These are phyloP conservation scores for Camarhynchus parvulus DNA, from an alignment of 2,113 vertebrate genomes.

Conservation along the genomic window DNA sequence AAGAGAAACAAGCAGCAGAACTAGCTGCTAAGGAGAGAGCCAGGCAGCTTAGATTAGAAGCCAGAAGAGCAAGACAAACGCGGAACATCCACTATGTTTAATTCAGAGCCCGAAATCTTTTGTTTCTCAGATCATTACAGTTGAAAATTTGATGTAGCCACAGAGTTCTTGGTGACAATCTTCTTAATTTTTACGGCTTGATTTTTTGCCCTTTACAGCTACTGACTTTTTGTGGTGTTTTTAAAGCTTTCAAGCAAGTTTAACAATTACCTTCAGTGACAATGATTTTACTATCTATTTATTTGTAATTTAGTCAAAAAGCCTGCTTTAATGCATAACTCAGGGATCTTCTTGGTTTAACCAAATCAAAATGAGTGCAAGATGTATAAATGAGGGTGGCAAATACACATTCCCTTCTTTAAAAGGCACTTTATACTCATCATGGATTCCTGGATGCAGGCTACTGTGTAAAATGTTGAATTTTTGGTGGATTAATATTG, in stretches of 20 bases:
- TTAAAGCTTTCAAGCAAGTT: slow-evolving; percentile 41
- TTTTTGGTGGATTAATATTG: background rate
- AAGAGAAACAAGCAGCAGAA: slow-evolving; percentile 87
- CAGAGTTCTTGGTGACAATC: slow-evolving; percentile 11
- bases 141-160: slow-evolving; percentile 70
- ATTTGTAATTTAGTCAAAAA: slow-evolving; percentile 36
- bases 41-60: slow-evolving; percentile 86
- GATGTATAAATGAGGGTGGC: background rate
- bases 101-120: slow-evolving; percentile 80
- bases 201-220: slow-evolving; percentile 7
- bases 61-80: slow-evolving; percentile 81
- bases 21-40: slow-evolving; percentile 82
- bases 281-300: slow-evolving; percentile 44
- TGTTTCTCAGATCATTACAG: slow-evolving; percentile 81
- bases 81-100: slow-evolving; percentile 77
- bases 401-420: background rate
- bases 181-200: slow-evolving; percentile 2
- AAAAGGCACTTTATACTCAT: slow-evolving; percentile 18
- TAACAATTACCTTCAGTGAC: slow-evolving; percentile 17
- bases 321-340: slow-evolving; percentile 48
- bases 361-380: background rate
- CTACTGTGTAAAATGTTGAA: background rate
- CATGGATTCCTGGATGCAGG: slow-evolving; percentile 35
- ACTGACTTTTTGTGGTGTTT: slow-evolving; percentile 32
- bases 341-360: slow-evolving; percentile 37